Evolutionary conservation across 2,113 vertebrate genomes (phyloP).

Genomic region (Telmatochromis bifrenatus): DNA sequence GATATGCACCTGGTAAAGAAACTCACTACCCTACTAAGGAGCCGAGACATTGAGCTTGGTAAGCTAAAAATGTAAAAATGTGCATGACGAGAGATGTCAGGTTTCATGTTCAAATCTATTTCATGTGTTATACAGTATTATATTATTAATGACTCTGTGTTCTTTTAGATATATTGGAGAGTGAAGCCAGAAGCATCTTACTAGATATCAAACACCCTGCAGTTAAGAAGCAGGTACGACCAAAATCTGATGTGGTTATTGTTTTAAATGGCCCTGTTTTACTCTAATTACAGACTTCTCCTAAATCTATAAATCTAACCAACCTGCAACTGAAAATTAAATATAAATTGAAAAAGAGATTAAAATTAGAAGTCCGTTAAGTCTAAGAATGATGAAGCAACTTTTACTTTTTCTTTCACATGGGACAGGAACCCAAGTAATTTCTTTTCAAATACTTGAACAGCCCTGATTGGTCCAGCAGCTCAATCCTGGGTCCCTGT

Average conservation of each 20-base stretch:
- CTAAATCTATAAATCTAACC: background rate
- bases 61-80: background rate
- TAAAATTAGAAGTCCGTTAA: background rate
- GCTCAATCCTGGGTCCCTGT: background rate
- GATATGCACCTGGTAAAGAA: slow-evolving; percentile 94
- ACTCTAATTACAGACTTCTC: background rate
- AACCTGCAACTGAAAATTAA: background rate
- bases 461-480: background rate
- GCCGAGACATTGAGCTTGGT: slow-evolving; percentile 76
- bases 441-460: background rate
- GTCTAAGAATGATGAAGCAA: background rate
- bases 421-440: background rate
- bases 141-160: background rate
- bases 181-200: slow-evolving; percentile 81
- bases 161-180: slow-evolving; percentile 79
- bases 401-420: background rate
- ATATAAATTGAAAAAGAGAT: background rate
- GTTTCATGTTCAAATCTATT: background rate
- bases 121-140: background rate
- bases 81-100: background rate
- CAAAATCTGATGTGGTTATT: background rate
- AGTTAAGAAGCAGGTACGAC: slow-evolving; percentile 86
- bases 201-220: slow-evolving; percentile 95
- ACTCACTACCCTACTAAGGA: slow-evolving; percentile 76
- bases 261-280: background rate